A percentile compares a stretch with the other conserved stretches of the same genome.
phyloP scores from a whole-genome alignment of 2,797 vertebrate genomes.

The Stomatorhinus walkeri region DNA sequence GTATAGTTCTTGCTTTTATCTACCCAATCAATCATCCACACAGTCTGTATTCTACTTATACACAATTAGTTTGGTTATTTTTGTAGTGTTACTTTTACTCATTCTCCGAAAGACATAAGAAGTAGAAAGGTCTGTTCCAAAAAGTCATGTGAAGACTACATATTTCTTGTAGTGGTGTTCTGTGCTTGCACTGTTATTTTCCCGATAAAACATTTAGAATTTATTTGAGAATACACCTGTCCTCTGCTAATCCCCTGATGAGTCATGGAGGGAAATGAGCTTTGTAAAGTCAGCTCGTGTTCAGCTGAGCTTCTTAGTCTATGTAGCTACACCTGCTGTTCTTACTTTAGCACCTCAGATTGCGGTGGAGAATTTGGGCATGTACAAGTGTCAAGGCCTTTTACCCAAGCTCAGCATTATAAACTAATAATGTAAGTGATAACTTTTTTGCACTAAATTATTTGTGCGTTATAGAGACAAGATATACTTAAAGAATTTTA shows the following conservation, averaged over 20 bases:
- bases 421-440: background rate
- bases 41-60: background rate
- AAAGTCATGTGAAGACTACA: background rate
- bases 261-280: slow-evolving; percentile 16
- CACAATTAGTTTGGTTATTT: background rate
- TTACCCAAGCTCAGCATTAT: background rate
- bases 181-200: background rate
- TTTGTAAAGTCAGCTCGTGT: slow-evolving; percentile 12
- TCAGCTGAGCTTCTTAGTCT: slow-evolving; percentile 10
- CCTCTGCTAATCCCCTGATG: background rate
- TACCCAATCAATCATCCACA: background rate
- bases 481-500: background rate
- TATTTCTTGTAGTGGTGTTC: background rate
- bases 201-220: background rate
- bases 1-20: background rate
- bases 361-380: background rate
- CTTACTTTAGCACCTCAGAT: background rate
- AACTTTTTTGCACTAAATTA: background rate
- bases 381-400: background rate
- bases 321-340: background rate
- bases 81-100: background rate
- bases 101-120: background rate
- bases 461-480: background rate
- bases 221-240: background rate
- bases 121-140: background rate